Base-by-base conservation (phyloP, 2,888 invertebrate species). In the Drosophila rellima region DNA sequence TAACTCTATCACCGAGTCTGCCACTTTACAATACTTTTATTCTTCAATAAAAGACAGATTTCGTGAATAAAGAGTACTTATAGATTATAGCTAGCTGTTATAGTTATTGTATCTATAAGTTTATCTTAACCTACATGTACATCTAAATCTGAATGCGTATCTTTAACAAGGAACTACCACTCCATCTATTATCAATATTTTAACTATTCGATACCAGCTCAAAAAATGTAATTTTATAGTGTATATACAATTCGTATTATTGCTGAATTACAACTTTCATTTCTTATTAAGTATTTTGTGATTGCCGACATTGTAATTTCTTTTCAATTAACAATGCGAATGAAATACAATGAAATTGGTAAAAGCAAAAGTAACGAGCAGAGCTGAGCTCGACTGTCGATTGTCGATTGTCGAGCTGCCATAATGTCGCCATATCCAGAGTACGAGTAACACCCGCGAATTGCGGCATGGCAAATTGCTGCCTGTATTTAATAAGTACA, bases 251-350 rank as follows among this genome's bases (percentile, higher is more conserved):
- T 26, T 48, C 31, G 57, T 56, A n/a, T 15, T 6, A 45, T 29
- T 54, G 15, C 17, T 35, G 11, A 15, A 18, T 11, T 23, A 61
- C 18, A 60, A 55, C 74, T 74, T 74, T 74, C 78, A 63, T 78
- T 78, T 75, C 52, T 61, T 57, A 52, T 71, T 63, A 57, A 78
- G 64, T 60, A 63, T 66, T 68, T 48, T 78, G 69, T 54, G 75
- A 59, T 52, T 55, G 62, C 52, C 45, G 51, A 17, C 70, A 56
- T 48, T 62, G 74, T 89, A 85, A 85, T 85, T 87, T 85, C 77
- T 77, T 85, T 89, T 85, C 88, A 85, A 88, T 85, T 89, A 85
- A 85, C 81, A 86, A 86, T 72, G 39, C 68, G 42, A 75, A 62
- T 42, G 45, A 37, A 62, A 50, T 51, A 60, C 63, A 72, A 64